A percentile compares a stretch with the other conserved stretches of the same genome.
phyloP scores from a whole-genome alignment of 2,888 invertebrate genomes.

The Ernsta delagoae region DNA sequence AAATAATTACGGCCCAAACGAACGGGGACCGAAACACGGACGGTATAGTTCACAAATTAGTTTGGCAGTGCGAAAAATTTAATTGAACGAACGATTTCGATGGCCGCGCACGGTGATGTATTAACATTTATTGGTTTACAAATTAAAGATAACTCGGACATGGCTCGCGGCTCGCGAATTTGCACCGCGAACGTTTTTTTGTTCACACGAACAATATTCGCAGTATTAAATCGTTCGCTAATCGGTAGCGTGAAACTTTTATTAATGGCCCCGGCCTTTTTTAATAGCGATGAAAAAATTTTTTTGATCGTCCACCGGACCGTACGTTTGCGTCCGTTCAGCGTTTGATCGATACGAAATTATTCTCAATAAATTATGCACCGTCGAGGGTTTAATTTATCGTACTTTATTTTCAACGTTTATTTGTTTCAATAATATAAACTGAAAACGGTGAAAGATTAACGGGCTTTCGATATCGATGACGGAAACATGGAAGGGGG shows the following conservation, averaged over 20 bases:
- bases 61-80: no score
- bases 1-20: no score
- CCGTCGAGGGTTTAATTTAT: constrained; percentile 56
- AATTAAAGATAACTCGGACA: no score
- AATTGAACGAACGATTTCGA: no score
- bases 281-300: constrained; percentile 49
- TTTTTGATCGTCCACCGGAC: constrained; percentile 38
- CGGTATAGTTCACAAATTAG: no score
- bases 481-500: constrained; percentile 19
- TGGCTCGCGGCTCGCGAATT: constrained; percentile 42
- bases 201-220: constrained; percentile 54
- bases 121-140: no score
- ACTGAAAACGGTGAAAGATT: constrained; percentile 48
- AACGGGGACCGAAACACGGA: no score
- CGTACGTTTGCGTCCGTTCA: constrained; percentile 50
- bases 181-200: constrained; percentile 58
- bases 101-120: no score
- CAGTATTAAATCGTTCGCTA: constrained; percentile 55
- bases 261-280: constrained; percentile 52
- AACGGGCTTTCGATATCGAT: constrained; percentile 42
- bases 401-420: constrained; percentile 52
- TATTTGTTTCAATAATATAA: constrained; percentile 57
- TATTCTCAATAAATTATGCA: constrained; percentile 57
- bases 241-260: constrained; percentile 57
- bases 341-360: constrained; percentile 52